Percentiles rank a stretch among this genome's conserved stretches.
Conservation (phyloP, 1,140 invertebrate species). For the Dryas iulia region DNA sequence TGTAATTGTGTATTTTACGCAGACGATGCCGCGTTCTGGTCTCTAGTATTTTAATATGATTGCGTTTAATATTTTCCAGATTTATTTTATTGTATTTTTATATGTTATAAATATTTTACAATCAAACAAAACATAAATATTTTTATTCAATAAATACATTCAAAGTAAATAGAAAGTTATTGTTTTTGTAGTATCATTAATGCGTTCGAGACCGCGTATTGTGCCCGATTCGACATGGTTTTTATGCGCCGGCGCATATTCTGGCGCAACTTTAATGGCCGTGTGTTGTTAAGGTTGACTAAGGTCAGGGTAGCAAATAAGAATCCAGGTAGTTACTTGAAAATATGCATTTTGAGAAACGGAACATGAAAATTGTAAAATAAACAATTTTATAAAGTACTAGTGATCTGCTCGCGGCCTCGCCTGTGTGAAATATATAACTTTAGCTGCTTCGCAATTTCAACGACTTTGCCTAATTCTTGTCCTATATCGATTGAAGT, state of each 20-base stretch:
- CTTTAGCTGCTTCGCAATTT: too few relatives aligned
- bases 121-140: neutral
- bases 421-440: too few relatives aligned
- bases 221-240: conserved; percentile 62
- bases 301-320: conserved; percentile 55
- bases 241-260: conserved; percentile 53
- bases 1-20: too few relatives aligned
- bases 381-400: neutral
- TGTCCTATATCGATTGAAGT: too few relatives aligned
- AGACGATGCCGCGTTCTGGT: too few relatives aligned
- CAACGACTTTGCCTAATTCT: too few relatives aligned
- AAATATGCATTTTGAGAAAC: neutral
- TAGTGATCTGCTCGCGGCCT: too few relatives aligned
- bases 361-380: neutral
- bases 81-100: too few relatives aligned
- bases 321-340: neutral
- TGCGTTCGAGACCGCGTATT: conserved; percentile 38
- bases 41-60: too few relatives aligned
- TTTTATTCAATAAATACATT: conserved; percentile 8
- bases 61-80: too few relatives aligned
- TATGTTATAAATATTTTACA: too few relatives aligned
- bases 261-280: conserved; percentile 46
- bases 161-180: conserved; percentile 29
- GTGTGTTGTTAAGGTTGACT: conserved; percentile 41
- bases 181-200: conserved; percentile 36